These are phyloP conservation scores for Campoletis raptor DNA, from an alignment of 2,888 invertebrate genomes.

Conservation along the genomic window DNA sequence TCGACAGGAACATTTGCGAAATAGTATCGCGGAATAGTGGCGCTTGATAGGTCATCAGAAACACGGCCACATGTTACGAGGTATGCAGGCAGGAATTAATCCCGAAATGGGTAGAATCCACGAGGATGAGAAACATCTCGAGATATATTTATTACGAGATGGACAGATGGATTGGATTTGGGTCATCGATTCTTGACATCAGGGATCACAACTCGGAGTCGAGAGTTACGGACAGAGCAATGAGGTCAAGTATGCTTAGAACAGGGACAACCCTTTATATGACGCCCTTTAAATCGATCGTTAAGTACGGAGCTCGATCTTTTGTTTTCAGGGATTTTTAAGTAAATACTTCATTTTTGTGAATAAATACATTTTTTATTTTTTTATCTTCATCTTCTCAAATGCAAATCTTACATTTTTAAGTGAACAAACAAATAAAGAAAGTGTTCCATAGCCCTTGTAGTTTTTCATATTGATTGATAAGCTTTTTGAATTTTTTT, in stretches of 20 bases:
- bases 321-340: neutral
- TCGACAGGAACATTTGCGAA: neutral
- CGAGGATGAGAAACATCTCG: constrained; percentile 16
- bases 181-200: constrained; percentile 74
- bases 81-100: constrained; percentile 49
- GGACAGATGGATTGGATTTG: constrained; percentile 64
- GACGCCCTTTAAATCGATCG: constrained; percentile 64
- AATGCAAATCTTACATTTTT: neutral
- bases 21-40: neutral
- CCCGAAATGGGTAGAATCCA: constrained; percentile 29
- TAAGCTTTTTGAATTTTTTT: no score
- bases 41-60: constrained; percentile 1
- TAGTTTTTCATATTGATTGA: no score
- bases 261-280: constrained; percentile 56
- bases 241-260: constrained; percentile 60
- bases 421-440: no score
- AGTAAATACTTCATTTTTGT: neutral
- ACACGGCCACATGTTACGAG: neutral
- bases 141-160: constrained; percentile 13
- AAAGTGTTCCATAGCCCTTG: no score
- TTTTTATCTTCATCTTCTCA: neutral
- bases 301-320: constrained; percentile 32
- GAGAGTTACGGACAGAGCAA: constrained; percentile 30
- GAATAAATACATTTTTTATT: neutral
- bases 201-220: constrained; percentile 70